phyloP scores from a whole-genome alignment of 2,797 vertebrate genomes.

The Girardinus metallicus region DNA sequence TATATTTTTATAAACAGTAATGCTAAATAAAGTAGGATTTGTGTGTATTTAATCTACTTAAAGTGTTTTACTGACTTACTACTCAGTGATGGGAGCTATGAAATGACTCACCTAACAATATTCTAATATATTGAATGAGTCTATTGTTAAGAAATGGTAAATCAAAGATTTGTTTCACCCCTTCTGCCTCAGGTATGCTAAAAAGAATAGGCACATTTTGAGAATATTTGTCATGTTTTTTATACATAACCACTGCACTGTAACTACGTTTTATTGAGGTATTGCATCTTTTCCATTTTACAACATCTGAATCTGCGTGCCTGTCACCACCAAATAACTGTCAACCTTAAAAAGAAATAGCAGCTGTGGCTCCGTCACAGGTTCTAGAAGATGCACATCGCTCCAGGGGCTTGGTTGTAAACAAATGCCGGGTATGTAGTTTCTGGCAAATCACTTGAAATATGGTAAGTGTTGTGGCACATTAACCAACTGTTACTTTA shows the following conservation, averaged over 20 bases:
- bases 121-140: neutral
- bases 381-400: conserved; percentile 1
- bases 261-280: neutral
- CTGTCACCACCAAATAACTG: conserved; percentile 17
- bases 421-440: neutral
- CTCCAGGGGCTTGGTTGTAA: conserved; percentile 13
- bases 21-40: too few species aligned
- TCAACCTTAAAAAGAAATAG: neutral
- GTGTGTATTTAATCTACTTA: neutral
- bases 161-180: neutral
- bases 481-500: conserved; percentile 14
- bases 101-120: neutral
- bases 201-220: neutral
- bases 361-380: conserved; percentile 9
- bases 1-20: too few species aligned
- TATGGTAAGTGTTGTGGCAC: conserved; percentile 8
- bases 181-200: neutral
- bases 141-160: neutral
- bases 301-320: conserved; percentile 7
- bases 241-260: neutral
- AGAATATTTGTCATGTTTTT: neutral
- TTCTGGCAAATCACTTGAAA: conserved; percentile 10
- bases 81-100: neutral
- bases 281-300: neutral
- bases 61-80: neutral